These are phyloP conservation scores for Parapristionchus giblindavisi DNA, from an alignment of 2,888 invertebrate genomes.

Conservation along the genomic window DNA sequence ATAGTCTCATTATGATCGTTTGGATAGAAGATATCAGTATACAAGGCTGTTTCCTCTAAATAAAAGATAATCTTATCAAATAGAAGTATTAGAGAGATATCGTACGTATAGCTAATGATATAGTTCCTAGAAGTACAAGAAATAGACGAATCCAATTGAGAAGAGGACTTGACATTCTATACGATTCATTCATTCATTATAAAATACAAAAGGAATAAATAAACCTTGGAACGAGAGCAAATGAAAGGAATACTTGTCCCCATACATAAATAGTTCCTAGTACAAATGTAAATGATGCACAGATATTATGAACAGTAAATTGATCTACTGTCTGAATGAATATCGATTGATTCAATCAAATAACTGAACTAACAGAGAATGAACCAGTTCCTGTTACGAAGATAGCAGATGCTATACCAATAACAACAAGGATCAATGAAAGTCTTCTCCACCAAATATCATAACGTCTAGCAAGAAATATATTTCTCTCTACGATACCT, in stretches of 20 bases:
- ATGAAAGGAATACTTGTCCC: conserved; percentile 25
- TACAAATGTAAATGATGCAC: background rate
- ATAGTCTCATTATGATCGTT: background rate
- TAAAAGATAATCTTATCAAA: background rate
- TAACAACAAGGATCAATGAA: conserved; percentile 1
- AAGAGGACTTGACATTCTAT: conserved; percentile 22
- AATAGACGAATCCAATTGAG: conserved; percentile 14
- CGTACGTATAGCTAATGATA: conserved; percentile 2
- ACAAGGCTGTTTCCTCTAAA: conserved; percentile 5
- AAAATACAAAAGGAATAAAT: background rate
- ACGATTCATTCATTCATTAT: too few relatives aligned
- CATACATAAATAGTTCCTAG: conserved; percentile 11
- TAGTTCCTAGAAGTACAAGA: background rate
- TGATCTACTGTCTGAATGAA: background rate
- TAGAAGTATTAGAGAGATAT: background rate
- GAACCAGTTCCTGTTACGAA: background rate
- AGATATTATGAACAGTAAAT: background rate
- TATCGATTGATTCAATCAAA: background rate
- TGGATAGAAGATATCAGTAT: background rate
- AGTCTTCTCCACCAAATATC: conserved; percentile 31
- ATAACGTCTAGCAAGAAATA: conserved; percentile 1
- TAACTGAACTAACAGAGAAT: conserved; percentile 10
- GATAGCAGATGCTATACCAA: conserved; percentile 8
- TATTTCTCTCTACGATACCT: background rate
- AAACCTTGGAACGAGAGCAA: conserved; percentile 17